phyloP scores from a whole-genome alignment of 92 coral and sea anemone species.

The Siderastrea radians region DNA sequence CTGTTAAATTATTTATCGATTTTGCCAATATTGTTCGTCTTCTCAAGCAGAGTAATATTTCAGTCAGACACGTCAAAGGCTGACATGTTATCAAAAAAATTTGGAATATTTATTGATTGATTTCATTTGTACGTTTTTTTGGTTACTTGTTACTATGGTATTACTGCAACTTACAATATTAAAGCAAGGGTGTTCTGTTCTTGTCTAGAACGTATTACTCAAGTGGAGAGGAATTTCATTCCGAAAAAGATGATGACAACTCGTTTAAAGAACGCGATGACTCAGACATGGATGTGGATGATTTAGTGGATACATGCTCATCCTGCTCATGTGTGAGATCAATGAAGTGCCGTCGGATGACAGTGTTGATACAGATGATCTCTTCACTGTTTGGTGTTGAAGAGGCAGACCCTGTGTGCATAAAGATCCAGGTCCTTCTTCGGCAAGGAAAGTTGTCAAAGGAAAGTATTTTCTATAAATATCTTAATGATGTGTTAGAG shows the following conservation, averaged over 20 bases:
- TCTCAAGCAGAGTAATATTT: too few species aligned
- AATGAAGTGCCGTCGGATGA: slow-evolving; percentile 9
- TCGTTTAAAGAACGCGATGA: background rate
- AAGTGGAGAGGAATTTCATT: slow-evolving; percentile 30
- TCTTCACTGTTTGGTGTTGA: slow-evolving; percentile 58
- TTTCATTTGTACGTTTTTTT: too few species aligned
- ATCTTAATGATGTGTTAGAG: slow-evolving; percentile 29
- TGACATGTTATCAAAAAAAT: too few species aligned
- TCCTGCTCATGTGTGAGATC: slow-evolving; percentile 24
- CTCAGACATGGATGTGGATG: background rate
- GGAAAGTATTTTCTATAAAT: slow-evolving; percentile 53
- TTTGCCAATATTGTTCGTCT: too few species aligned
- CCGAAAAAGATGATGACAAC: slow-evolving; percentile 22
- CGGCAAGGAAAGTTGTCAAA: slow-evolving; percentile 50
- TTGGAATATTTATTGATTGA: too few species aligned
- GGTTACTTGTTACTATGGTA: background rate
- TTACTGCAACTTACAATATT: background rate
- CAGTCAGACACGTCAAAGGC: too few species aligned
- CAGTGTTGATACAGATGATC: slow-evolving; percentile 47
- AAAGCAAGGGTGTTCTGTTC: too few species aligned
- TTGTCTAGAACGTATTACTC: slow-evolving; percentile 1
- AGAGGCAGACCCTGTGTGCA: slow-evolving; percentile 42
- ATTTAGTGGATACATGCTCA: background rate
- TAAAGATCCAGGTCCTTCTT: slow-evolving; percentile 41
- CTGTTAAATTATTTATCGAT: too few species aligned